Evolutionary conservation across 2,888 invertebrate species (phyloP), one percentile per base, ranked within the genome.

Genomic region (Aphidoletes aphidimyza): DNA sequence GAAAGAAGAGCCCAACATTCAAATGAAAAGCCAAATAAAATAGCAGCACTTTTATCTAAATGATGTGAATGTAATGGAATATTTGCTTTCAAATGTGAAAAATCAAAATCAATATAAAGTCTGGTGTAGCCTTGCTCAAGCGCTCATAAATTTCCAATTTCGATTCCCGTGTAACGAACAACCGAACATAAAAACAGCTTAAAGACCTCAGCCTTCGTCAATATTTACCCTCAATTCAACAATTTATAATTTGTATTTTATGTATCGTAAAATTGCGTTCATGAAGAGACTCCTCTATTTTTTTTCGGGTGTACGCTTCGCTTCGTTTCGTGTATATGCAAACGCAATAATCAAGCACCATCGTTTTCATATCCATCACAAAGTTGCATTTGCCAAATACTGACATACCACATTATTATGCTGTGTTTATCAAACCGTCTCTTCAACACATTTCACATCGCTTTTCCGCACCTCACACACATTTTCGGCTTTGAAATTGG

Each of bases 151-250:
- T 69, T 69, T 69, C 30, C 69, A 69, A 69, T 69, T 69, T n/a
- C n/a, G 69, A 69, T 30, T 69, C 30, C 22, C n/a, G n/a, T n/a
- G 14, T 54, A 22, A 22, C 5, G 19, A 1, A 69, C 30, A 69
- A 30, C 30, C 30, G 69, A 69, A 69, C 14, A 81, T n/a, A 81
- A 81, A 81, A 81, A 37, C 37, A 37, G 81, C 81, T 81, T 81
- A 37, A 85, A 83, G 36, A 45, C 83, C 83, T 83, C 83, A 83
- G 30, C 42, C 45, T 88, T 87, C 87, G 86, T 87, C 88, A 87
- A 88, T 88, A 88, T 88, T 88, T 88, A 88, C 87, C 87, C 87
- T 87, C 87, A 86, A 86, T 85, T 78, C 37, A 81, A 81, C 81
- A 81, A 81, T 81, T 81, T 81, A 81, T 81, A 81, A 81, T 81